Evolutionary conservation across 2,113 vertebrate genomes (phyloP).

Genomic region (Neolamprologus modestus): DNA sequence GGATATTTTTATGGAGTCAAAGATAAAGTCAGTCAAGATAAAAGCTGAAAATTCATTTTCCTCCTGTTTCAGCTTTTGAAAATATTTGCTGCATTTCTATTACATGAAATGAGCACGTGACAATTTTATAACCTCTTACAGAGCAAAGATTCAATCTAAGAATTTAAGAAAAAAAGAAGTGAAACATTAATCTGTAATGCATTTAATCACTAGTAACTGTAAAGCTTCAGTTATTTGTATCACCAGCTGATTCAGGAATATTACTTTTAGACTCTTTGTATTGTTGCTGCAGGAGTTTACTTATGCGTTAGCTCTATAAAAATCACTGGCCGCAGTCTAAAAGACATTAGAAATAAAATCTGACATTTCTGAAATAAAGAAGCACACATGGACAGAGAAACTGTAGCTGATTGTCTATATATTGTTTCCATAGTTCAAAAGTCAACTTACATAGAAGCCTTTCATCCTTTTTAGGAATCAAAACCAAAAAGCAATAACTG

Average conservation of each 20-base stretch:
- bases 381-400: neutral
- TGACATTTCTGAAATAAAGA: neutral
- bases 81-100: neutral
- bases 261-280: too few relatives aligned
- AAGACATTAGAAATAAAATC: too few relatives aligned
- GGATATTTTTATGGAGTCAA: neutral
- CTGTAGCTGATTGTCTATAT: neutral
- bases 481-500: neutral
- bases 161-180: too few relatives aligned
- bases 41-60: neutral
- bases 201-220: too few relatives aligned
- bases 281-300: too few relatives aligned
- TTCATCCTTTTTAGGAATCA: neutral
- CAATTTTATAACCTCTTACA: too few relatives aligned
- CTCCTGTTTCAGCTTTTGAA: neutral
- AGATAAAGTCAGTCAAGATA: neutral
- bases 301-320: too few relatives aligned
- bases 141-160: too few relatives aligned
- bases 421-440: neutral
- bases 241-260: too few relatives aligned
- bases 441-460: neutral
- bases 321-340: too few relatives aligned
- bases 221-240: too few relatives aligned
- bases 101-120: neutral
- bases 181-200: too few relatives aligned